A percentile compares a stretch with the other conserved stretches of the same genome.
Conservation (phyloP, 1,140 invertebrate species). For the Aphelinus certus region DNA sequence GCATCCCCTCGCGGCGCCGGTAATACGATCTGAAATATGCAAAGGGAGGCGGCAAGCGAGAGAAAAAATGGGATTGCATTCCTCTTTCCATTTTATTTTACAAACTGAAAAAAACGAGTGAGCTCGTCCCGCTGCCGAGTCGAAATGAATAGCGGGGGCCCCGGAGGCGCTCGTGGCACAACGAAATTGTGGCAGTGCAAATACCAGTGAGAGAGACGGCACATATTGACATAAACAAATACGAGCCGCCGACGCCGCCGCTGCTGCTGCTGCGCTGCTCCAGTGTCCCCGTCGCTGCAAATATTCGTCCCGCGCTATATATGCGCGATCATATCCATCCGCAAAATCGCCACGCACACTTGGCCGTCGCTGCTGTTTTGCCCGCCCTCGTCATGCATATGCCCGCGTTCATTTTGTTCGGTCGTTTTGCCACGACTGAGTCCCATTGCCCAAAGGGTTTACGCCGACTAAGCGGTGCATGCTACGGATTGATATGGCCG, state of each 20-base stretch:
- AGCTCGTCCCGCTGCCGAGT: not conserved
- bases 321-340: no score
- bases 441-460: no score
- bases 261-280: not conserved
- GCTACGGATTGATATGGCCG: no score
- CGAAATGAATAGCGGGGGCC: not conserved
- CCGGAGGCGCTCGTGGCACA: not conserved
- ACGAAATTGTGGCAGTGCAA: slow-evolving; percentile 32
- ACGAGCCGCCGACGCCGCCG: not conserved
- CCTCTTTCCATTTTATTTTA: no score
- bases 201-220: not conserved
- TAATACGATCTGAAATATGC: slow-evolving; percentile 33
- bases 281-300: slow-evolving; percentile 24
- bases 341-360: no score
- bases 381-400: no score
- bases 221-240: not conserved
- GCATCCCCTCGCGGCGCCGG: not conserved
- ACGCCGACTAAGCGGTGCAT: no score
- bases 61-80: not conserved
- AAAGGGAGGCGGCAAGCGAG: not conserved
- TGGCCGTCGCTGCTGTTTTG: no score
- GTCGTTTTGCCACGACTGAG: no score
- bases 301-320: slow-evolving; percentile 13
- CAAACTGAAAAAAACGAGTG: not conserved
- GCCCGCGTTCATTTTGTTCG: no score